Evolutionary conservation across 2,113 vertebrate species (phyloP), one percentile per base, ranked within the genome.

Genomic region (Pagrus major): DNA sequence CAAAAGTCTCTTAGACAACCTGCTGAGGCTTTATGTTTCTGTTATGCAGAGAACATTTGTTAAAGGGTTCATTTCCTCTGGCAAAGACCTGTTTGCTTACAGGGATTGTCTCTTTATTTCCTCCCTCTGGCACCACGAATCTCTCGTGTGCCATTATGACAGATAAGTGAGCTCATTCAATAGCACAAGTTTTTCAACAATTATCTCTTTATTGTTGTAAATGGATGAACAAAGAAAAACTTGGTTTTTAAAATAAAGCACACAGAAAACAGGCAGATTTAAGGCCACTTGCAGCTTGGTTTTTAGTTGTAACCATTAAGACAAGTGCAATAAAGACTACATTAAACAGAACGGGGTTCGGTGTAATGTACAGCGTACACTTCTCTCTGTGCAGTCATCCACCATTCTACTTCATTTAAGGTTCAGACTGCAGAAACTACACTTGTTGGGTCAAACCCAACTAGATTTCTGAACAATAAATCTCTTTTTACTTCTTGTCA

Each of bases 11-110:
- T 74, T 46, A 67, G 37, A 80, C 29, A 74, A 56, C 63, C 37
- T 75, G 42, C 41, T 64, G 9, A 42, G 31, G 67, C 37, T 73
- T 55, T 60, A 55, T 80, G 71, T 56, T 80, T 74, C 15, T 56
- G 16, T 42, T 74, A 35, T 54, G 67, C 52, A 71, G 16, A 73
- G 18, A 73, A 27, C 25, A 66, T 69, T 71, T 71, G 18, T 66
- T 37, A 56, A 78, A 76, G 37, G 47, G 25, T 59, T 75, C 59
- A n/a, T 68, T 80, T n/a, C 33, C 54, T 39, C 23, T 68, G 61
- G 67, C 63, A 56, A 59, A 37, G 16, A 58, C 47, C 47, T 0
- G 31, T 79, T 76, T 67, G 9, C 42, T 54, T 10, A 12, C 7
- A 70, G 59, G 63, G 37, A 21, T 31, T 27, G 1, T 75, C n/a